Conservation (phyloP, 2,888 invertebrate species). For the Acheta domesticus region DNA sequence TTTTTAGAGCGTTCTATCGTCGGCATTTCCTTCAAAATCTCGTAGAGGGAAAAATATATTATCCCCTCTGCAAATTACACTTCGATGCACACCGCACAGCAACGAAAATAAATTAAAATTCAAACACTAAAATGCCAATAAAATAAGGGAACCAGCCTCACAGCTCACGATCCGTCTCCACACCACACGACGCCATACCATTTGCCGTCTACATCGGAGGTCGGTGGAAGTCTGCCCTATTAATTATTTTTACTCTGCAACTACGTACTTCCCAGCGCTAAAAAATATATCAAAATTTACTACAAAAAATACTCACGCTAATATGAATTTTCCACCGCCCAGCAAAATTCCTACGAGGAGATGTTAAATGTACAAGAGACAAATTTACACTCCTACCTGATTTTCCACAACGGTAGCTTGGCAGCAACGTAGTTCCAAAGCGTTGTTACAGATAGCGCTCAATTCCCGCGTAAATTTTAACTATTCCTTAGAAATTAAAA, state of each 20-base stretch:
- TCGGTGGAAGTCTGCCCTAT: constrained; percentile 11
- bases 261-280: constrained; percentile 39
- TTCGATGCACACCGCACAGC: neutral
- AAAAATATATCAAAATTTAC: constrained; percentile 44
- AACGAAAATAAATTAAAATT: constrained; percentile 22
- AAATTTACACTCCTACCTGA: constrained; percentile 33
- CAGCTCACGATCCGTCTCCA: constrained; percentile 30
- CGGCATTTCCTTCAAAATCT: constrained; percentile 20
- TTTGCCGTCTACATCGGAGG: neutral
- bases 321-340: constrained; percentile 40
- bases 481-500: neutral
- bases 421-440: constrained; percentile 30
- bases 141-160: constrained; percentile 31
- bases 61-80: neutral
- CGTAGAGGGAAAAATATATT: constrained; percentile 27
- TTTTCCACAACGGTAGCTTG: constrained; percentile 31
- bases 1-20: constrained; percentile 34
- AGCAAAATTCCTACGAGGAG: constrained; percentile 46
- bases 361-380: constrained; percentile 43
- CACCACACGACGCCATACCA: constrained; percentile 23
- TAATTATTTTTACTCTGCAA: constrained; percentile 41
- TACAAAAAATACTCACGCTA: constrained; percentile 48
- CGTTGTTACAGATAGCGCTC: constrained; percentile 35
- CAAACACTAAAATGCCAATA: constrained; percentile 22
- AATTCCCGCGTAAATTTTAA: constrained; percentile 32